Evolutionary conservation across 2,113 vertebrate species (phyloP).

Genomic region (Vulpes ferrilata): DNA sequence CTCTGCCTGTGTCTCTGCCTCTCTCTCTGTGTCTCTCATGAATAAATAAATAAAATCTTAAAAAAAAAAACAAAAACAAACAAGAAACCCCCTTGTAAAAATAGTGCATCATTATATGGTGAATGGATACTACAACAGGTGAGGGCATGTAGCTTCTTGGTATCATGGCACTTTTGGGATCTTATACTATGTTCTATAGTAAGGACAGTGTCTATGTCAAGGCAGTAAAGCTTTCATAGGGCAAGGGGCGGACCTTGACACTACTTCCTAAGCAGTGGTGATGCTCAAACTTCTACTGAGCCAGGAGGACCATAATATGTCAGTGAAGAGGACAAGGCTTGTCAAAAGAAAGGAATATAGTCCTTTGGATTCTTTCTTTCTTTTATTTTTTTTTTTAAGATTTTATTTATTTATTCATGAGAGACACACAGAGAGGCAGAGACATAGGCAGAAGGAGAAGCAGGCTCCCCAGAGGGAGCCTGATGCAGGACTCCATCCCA

Average conservation of each 20-base stretch:
- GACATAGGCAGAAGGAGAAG: no score
- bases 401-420: no score
- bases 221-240: neutral
- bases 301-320: neutral
- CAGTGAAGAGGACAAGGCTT: neutral
- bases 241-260: neutral
- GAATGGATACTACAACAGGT: neutral
- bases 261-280: neutral
- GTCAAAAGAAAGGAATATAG: neutral
- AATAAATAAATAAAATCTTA: no score
- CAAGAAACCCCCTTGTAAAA: neutral
- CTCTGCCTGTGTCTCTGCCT: no score
- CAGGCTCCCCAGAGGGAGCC: no score
- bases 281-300: neutral
- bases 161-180: neutral
- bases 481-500: no score
- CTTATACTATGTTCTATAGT: neutral
- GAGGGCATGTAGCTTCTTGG: neutral
- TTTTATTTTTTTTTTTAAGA: no score
- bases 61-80: neutral
- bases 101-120: neutral
- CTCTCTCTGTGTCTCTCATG: no score
- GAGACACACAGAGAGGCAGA: no score
- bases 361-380: neutral
- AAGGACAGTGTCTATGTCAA: neutral